Evolutionary conservation across 2,888 invertebrate species (phyloP).

Genomic region (Acronicta aceris): DNA sequence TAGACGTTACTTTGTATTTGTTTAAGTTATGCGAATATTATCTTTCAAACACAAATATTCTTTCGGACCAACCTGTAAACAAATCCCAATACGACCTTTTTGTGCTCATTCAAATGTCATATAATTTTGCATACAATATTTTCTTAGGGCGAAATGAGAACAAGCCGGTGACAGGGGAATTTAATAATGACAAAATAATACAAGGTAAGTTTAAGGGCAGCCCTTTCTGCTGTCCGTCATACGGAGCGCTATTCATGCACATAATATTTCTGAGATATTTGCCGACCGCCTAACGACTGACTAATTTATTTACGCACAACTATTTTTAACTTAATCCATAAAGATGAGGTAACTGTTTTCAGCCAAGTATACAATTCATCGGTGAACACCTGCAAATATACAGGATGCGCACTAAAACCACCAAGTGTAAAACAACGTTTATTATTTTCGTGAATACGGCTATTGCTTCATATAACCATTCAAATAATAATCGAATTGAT

Average conservation of each 20-base stretch:
- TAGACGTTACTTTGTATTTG: constrained; percentile 36
- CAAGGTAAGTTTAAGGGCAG: constrained; percentile 86
- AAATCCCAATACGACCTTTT: constrained; percentile 80
- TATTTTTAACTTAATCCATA: constrained; percentile 57
- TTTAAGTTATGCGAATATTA: constrained; percentile 48
- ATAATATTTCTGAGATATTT: constrained; percentile 86
- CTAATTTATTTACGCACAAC: constrained; percentile 77
- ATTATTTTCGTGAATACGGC: constrained; percentile 61
- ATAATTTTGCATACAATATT: constrained; percentile 89
- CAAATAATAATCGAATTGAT: constrained; percentile 85
- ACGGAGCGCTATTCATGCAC: constrained; percentile 86
- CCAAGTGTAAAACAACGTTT: constrained; percentile 24
- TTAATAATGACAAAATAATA: constrained; percentile 90
- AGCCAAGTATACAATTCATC: constrained; percentile 23
- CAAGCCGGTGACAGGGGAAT: constrained; percentile 85
- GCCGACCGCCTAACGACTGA: constrained; percentile 84
- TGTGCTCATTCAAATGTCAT: constrained; percentile 88
- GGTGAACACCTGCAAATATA: constrained; percentile 42
- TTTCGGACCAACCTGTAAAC: constrained; percentile 70
- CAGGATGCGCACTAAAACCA: constrained; percentile 16
- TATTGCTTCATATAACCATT: constrained; percentile 68
- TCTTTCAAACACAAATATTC: constrained; percentile 65
- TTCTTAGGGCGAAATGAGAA: constrained; percentile 86
- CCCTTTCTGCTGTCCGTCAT: constrained; percentile 89
- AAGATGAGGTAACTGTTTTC: constrained; percentile 34